Conservation (phyloP, 2,888 invertebrate genomes). For the Campoletis raptor region DNA sequence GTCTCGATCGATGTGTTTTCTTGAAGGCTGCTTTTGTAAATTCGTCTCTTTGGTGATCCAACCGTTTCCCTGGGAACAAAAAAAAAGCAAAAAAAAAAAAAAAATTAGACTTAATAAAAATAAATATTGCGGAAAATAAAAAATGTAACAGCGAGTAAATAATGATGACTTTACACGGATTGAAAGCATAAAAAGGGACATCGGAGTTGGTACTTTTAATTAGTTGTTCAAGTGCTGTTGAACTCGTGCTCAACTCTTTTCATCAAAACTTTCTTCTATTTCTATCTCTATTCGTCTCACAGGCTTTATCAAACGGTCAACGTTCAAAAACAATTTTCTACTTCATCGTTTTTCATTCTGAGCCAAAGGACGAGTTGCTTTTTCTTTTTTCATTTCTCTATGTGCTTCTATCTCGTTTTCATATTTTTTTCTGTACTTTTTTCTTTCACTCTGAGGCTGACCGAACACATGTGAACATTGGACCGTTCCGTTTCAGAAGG, state of each 20-base stretch:
- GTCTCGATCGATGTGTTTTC: constrained; percentile 85
- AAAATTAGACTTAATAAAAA: too few species aligned
- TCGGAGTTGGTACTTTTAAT: constrained; percentile 44
- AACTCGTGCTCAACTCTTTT: constrained; percentile 27
- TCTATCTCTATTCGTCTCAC: not conserved
- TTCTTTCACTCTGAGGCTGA: constrained; percentile 66
- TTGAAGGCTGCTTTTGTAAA: constrained; percentile 85
- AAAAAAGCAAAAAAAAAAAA: not conserved
- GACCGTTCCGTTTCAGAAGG: constrained; percentile 72
- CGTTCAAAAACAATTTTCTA: constrained; percentile 12
- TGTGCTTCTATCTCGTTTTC: not conserved
- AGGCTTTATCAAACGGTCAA: constrained; percentile 4
- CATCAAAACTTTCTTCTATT: not conserved
- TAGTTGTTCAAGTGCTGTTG: constrained; percentile 34
- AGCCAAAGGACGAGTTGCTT: not conserved
- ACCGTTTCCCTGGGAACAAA: constrained; percentile 87
- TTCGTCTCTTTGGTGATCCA: constrained; percentile 87
- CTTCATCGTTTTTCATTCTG: not conserved
- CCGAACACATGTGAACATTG: constrained; percentile 68
- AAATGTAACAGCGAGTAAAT: not conserved
- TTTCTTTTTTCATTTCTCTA: not conserved
- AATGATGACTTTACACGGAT: not conserved
- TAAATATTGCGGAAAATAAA: not conserved
- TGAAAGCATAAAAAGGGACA: not conserved
- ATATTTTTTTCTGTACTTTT: not conserved